A percentile compares a stretch with the other conserved stretches of the same genome.
Conservation (phyloP, 37 sponge, comb jelly and placozoan genomes). For the Halisarca cf. caerulea region DNA sequence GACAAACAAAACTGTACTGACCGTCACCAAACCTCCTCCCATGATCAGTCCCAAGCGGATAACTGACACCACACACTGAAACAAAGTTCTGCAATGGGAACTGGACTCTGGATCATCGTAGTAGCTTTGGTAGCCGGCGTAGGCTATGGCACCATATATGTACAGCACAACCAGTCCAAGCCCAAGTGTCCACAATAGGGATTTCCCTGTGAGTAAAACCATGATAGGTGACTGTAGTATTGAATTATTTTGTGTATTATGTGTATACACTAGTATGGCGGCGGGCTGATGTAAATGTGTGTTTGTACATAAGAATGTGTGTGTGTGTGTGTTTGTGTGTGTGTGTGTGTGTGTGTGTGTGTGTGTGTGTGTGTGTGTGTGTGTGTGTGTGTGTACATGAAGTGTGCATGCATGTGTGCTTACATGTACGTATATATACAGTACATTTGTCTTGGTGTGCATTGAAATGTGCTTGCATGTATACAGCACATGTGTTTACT, state of each 20-base stretch:
- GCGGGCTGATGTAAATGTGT: neutral
- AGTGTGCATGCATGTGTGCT: neutral
- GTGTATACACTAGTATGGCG: neutral
- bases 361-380: neutral
- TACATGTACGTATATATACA: neutral
- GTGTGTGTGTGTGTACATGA: neutral
- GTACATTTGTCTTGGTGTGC: neutral
- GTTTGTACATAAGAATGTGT: neutral
- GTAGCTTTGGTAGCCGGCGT: slow-evolving; percentile 42
- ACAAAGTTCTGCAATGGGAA: slow-evolving; percentile 39
- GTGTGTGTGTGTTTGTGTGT: too few species aligned
- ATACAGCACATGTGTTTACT: neutral
- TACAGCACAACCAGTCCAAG: slow-evolving; percentile 63
- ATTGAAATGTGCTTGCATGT: neutral
- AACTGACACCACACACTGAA: slow-evolving; percentile 39
- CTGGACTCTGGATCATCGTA: slow-evolving; percentile 24
- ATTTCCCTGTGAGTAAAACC: slow-evolving; percentile 41
- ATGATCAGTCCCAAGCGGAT: slow-evolving; percentile 48
- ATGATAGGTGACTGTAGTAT: too few species aligned
- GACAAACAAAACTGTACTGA: too few species aligned
- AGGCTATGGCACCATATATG: slow-evolving; percentile 60
- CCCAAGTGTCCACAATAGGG: slow-evolving; percentile 51
- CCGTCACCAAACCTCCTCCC: slow-evolving; percentile 40
- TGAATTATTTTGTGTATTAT: neutral
- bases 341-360: neutral